These are phyloP conservation scores for Etheostoma cragini DNA, from an alignment of 2,113 vertebrate genomes.

Conservation along the genomic window DNA sequence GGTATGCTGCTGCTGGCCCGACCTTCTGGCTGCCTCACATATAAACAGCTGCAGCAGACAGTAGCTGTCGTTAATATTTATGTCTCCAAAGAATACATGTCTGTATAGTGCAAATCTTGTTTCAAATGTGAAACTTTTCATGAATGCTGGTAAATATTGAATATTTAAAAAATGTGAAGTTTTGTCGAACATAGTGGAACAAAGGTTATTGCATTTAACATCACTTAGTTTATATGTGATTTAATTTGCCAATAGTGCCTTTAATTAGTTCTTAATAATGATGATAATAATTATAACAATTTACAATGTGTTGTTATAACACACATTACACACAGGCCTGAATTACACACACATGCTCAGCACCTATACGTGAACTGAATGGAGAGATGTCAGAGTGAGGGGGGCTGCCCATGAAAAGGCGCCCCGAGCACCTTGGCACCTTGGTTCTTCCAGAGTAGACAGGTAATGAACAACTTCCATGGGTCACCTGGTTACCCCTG, in stretches of 20 bases:
- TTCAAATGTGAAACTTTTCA: neutral
- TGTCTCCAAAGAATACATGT: neutral
- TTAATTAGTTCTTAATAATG: too few relatives aligned
- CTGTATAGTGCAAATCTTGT: neutral
- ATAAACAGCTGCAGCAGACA: conserved; percentile 14
- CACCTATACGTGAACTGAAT: too few relatives aligned
- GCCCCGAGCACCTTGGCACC: too few relatives aligned
- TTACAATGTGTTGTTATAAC: too few relatives aligned
- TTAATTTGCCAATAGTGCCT: neutral
- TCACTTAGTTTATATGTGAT: neutral
- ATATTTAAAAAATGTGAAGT: neutral
- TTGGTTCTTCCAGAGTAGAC: too few relatives aligned
- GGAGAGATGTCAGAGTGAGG: too few relatives aligned
- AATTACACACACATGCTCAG: too few relatives aligned
- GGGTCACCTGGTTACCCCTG: too few relatives aligned
- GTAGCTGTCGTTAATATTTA: conserved; percentile 27
- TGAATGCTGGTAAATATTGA: neutral
- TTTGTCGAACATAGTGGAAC: neutral
- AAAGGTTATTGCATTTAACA: neutral
- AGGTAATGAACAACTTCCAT: too few relatives aligned
- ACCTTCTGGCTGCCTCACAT: neutral
- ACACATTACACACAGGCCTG: too few relatives aligned
- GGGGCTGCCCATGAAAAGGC: too few relatives aligned
- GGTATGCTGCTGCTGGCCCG: neutral
- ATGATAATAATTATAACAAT: too few relatives aligned